Evolutionary conservation across 2,888 invertebrate genomes (phyloP).

Genomic region (Epirrita christyi): DNA sequence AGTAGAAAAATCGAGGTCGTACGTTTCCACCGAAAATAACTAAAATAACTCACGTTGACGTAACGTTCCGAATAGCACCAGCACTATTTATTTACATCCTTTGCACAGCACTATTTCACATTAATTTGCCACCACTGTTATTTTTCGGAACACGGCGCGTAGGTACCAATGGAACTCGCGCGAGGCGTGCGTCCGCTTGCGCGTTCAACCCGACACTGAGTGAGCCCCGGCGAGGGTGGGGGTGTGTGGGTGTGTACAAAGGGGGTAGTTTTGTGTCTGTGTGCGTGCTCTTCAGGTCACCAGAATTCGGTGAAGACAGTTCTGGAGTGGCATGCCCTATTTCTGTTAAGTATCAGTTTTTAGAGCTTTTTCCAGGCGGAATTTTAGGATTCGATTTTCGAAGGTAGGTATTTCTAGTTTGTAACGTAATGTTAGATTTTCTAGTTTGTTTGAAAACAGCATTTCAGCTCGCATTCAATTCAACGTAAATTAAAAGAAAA

Average conservation of each 20-base stretch:
- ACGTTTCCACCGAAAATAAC: slow-evolving; percentile 16
- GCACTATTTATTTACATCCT: slow-evolving; percentile 30
- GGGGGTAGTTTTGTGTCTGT: slow-evolving; percentile 55
- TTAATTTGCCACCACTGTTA: slow-evolving; percentile 22
- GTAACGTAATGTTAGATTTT: background rate
- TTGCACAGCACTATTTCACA: slow-evolving; percentile 31
- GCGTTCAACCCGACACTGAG: slow-evolving; percentile 55
- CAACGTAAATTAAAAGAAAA: background rate
- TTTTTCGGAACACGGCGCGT: slow-evolving; percentile 31
- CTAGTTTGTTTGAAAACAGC: slow-evolving; percentile 1
- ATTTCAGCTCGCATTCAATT: background rate
- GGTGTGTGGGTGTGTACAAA: slow-evolving; percentile 42
- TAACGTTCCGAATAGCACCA: slow-evolving; percentile 35
- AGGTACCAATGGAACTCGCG: slow-evolving; percentile 11
- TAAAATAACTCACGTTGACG: slow-evolving; percentile 41
- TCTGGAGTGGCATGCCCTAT: slow-evolving; percentile 69
- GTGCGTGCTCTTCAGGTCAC: slow-evolving; percentile 72
- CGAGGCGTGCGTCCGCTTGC: slow-evolving; percentile 45
- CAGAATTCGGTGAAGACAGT: slow-evolving; percentile 74
- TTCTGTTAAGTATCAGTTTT: slow-evolving; percentile 44
- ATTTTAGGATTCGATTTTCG: slow-evolving; percentile 16
- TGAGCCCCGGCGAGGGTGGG: slow-evolving; percentile 50
- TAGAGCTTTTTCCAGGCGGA: slow-evolving; percentile 30
- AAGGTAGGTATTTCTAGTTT: background rate
- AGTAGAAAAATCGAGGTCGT: slow-evolving; percentile 34